Evolutionary conservation across 2,888 invertebrate species (phyloP).

Genomic region (Blastobasis adustella): DNA sequence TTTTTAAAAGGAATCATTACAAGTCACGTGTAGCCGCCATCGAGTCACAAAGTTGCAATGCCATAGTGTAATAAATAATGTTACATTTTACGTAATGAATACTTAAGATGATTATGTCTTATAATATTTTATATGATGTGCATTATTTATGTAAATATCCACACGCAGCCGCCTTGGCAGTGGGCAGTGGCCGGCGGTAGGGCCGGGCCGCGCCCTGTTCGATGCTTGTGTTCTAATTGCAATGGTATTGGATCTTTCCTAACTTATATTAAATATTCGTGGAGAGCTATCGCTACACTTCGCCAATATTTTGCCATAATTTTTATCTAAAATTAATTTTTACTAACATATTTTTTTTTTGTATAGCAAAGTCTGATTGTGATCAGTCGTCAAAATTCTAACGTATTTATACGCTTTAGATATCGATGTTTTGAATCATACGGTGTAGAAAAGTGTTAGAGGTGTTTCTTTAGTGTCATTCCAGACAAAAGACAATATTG

Average conservation of each 20-base stretch:
- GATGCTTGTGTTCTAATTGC: slow-evolving; percentile 37
- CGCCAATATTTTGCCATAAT: slow-evolving; percentile 72
- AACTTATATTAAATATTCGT: slow-evolving; percentile 46
- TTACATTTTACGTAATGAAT: slow-evolving; percentile 46
- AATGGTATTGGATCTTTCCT: slow-evolving; percentile 42
- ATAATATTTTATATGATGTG: slow-evolving; percentile 53
- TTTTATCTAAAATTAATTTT: slow-evolving; percentile 41
- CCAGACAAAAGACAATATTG: slow-evolving; percentile 73
- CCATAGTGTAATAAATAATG: slow-evolving; percentile 49
- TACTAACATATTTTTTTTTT: slow-evolving; percentile 41
- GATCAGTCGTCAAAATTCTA: slow-evolving; percentile 51
- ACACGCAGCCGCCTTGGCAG: not conserved
- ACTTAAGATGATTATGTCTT: slow-evolving; percentile 51
- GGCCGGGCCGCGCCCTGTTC: slow-evolving; percentile 30
- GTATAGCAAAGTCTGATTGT: slow-evolving; percentile 41
- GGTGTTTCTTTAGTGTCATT: slow-evolving; percentile 59
- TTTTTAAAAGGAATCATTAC: no score
- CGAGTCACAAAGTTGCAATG: slow-evolving; percentile 68
- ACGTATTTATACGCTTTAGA: slow-evolving; percentile 45
- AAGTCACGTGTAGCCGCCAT: slow-evolving; percentile 20
- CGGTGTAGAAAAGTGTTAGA: slow-evolving; percentile 23
- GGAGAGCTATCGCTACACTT: slow-evolving; percentile 51
- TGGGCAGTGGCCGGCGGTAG: not conserved
- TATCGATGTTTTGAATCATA: slow-evolving; percentile 37
- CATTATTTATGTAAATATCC: slow-evolving; percentile 62